Percentiles rank a stretch among this genome's conserved stretches.
Evolutionary conservation across 64 coral and sea anemone genomes (phyloP).

Genomic region (Montipora sp.): DNA sequence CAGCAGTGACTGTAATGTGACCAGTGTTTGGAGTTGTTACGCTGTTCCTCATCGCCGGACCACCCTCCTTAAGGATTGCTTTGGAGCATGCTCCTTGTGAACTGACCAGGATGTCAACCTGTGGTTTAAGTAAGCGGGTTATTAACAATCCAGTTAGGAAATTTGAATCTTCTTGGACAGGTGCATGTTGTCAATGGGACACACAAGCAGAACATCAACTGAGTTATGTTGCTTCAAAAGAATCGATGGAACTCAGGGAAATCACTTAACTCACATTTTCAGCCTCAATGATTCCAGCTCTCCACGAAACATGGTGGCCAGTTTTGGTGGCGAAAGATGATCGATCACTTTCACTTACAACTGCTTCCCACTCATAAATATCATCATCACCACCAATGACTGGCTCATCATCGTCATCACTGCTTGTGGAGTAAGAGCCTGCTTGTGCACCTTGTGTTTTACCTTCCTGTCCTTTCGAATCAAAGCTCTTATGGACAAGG

Average conservation of each 20-base stretch:
- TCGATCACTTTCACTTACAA: not conserved
- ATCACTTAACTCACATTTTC: not conserved
- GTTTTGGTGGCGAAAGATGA: not conserved
- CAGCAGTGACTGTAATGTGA: not conserved
- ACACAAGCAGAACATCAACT: no score
- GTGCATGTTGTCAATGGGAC: no score
- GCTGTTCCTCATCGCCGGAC: not conserved
- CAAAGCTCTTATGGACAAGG: not conserved
- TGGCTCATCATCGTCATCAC: not conserved
- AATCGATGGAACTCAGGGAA: no score
- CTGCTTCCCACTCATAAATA: not conserved
- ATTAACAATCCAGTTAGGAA: no score
- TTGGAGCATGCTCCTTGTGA: not conserved
- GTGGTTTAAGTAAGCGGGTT: not conserved
- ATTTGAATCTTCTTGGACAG: no score
- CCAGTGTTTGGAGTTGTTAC: not conserved
- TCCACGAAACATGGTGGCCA: constrained; percentile 5
- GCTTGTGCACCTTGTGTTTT: no score
- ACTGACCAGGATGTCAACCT: constrained; percentile 32
- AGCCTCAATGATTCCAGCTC: not conserved
- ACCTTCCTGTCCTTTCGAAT: not conserved
- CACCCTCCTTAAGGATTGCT: not conserved
- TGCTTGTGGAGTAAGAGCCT: not conserved
- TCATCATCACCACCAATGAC: not conserved
- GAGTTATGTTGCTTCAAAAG: no score